Evolutionary conservation across 2,797 vertebrate genomes (phyloP), one percentile per base, ranked within the genome.

Genomic region (Epinephelus coioides): DNA sequence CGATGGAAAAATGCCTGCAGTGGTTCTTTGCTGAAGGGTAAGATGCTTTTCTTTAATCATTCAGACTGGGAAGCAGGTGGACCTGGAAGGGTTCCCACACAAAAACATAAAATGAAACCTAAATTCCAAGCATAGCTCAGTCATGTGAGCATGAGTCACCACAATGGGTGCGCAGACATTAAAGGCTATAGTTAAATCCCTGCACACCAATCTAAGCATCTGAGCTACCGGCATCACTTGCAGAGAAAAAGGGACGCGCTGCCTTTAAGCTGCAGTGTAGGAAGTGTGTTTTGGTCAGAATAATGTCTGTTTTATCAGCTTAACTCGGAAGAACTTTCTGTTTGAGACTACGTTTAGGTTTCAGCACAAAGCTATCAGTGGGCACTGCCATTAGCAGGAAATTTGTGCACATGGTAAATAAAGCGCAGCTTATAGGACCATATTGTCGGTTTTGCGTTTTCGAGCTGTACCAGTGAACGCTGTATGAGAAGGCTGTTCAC

Each of bases 51-150:
- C 53, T 72, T 69, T 62, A 54, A 76, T 68, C 68, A 34, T 55
- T 70, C 82, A 72, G 74, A 69, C 86, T 87, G 85, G 76, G 87
- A 86, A 60, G 86, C 82, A 85, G 81, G 88, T 88, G 81, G 80
- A 76, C 64, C 40, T 59, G 63, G 72, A 81, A 82, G 76, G 15
- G 46, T 2, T 57, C 72, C 83, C 11, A 83, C 88, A 88, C 76
- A 90, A 85, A 84, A 83, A 79, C 61, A 81, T 68, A 77, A 30
- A 83, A 84, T 64, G 76, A 90, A 89, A 73, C 76, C 78, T 34
- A 44, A 83, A 93, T 94, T 89, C 92, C 92, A 40, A 15, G 81
- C 92, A 91, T 92, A 92, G 86, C 87, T 90, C 59, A 40, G 82
- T 84, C 81, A 88, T 79, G 76, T 80, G 83, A 88, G 80, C 73